phyloP scores from a whole-genome alignment of 2,113 vertebrate species.

The Labeo catla region DNA sequence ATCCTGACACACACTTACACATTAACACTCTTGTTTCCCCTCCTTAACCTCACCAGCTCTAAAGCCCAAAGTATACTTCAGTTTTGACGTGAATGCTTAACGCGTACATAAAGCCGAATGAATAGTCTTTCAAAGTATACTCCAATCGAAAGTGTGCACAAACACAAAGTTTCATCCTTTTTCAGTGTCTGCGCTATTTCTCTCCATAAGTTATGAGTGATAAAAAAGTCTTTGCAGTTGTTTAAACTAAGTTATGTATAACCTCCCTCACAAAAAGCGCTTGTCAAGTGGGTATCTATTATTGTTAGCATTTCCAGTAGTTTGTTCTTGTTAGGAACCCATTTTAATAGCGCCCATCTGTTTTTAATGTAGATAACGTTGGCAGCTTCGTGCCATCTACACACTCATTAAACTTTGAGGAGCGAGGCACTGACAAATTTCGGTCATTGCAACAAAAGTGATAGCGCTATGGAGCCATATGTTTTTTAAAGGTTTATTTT shows the following conservation, averaged over 20 bases:
- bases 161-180: neutral
- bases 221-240: neutral
- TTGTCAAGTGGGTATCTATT: neutral
- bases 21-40: neutral
- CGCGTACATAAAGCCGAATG: neutral
- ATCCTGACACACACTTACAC: constrained; percentile 22
- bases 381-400: no score
- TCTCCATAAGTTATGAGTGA: neutral
- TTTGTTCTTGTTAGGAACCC: neutral
- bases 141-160: neutral
- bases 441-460: no score
- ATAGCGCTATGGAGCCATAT: no score
- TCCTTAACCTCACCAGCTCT: neutral
- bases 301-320: neutral
- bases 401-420: no score
- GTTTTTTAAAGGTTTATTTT: no score
- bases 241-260: neutral
- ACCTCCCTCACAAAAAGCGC: neutral
- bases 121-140: neutral
- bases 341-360: no score
- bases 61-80: neutral
- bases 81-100: neutral
- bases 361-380: no score
- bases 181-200: neutral
- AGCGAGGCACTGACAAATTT: no score